Percentiles rank a stretch among this genome's conserved stretches.
phyloP scores from a whole-genome alignment of 1,140 invertebrate species.

The Globodera rostochiensis region DNA sequence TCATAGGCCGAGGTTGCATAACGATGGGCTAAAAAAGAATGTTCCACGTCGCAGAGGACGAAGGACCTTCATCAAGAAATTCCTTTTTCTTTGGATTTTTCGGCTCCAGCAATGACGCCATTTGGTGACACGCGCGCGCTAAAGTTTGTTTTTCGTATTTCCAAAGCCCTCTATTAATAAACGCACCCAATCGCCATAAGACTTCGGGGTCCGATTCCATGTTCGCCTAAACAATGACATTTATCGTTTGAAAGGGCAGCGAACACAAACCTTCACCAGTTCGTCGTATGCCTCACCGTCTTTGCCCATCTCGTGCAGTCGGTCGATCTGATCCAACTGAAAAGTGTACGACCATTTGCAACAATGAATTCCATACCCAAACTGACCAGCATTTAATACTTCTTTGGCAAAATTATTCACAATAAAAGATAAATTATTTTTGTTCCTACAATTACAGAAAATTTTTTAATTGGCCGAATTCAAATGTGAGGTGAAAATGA shows the following conservation, averaged over 20 bases:
- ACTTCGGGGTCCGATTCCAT: slow-evolving; percentile 26
- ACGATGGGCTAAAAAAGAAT: slow-evolving; percentile 31
- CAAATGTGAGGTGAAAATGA: no score
- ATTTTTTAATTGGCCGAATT: no score
- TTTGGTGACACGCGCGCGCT: slow-evolving; percentile 34
- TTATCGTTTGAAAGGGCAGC: neutral
- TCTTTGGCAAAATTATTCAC: no score
- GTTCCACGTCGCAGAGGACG: neutral
- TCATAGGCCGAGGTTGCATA: slow-evolving; percentile 40
- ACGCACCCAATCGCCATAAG: slow-evolving; percentile 34
- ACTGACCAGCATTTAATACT: no score
- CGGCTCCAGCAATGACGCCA: slow-evolving; percentile 11
- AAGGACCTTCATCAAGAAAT: slow-evolving; percentile 31
- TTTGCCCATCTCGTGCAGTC: slow-evolving; percentile 7
- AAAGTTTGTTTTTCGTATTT: neutral
- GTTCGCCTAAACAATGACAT: slow-evolving; percentile 4
- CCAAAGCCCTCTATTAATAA: neutral
- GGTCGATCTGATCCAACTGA: slow-evolving; percentile 27
- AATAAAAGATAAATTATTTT: no score
- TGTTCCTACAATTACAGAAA: no score
- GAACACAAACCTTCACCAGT: neutral
- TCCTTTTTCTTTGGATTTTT: slow-evolving; percentile 42
- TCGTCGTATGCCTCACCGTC: slow-evolving; percentile 13
- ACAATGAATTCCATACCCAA: no score
- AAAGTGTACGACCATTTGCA: neutral